Evolutionary conservation across 2,797 vertebrate species (phyloP), one percentile per base, ranked within the genome.

Genomic region (Anas capensis): DNA sequence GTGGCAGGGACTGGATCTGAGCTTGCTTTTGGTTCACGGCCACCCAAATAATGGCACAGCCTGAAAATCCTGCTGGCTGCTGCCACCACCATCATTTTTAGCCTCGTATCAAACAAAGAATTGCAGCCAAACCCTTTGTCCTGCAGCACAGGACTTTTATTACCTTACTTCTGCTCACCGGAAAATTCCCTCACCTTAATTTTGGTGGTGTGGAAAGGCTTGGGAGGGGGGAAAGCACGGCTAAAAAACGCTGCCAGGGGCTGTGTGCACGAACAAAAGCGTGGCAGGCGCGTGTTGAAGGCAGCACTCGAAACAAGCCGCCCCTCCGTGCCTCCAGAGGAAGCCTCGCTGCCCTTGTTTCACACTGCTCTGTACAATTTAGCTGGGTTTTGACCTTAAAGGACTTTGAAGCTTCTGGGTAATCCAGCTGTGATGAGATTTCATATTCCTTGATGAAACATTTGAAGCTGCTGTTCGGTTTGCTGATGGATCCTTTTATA

Each of bases 351-450:
- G 80, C 44, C 61, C 86, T 91, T 71, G 82, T n/a, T 87, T 38
- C 93, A 80, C 0, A 1, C 80, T 70, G 69, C 1, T 91, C 93
- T 24, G 14, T 23, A 65, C 53, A n/a, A 58, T 36, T 75, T 78
- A 34, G 53, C 69, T 71, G 23, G 71, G 57, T 82, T 92, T 27
- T 94, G 73, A 93, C 88, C 93, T 81, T 53, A 46, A 75, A 82
- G 81, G 68, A 40, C 82, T 90, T 70, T 73, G 73, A 92, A 86
- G 72, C 76, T 76, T 31, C 20, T 44, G 54, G 42, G 70, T 48
- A 94, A 92, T 80, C 86, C 93, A 91, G 90, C 82, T 86, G 94
- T 38, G 92, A 90, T 51, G 73, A 94, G 88, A 80, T 76, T 77
- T 86, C 86, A 15, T n/a, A 11, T 27, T 86, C 93, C 94, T 88